A percentile compares a stretch with the other conserved stretches of the same genome.
Evolutionary conservation across 2,113 vertebrate species (phyloP).

Genomic region (Scalopus aquaticus): DNA sequence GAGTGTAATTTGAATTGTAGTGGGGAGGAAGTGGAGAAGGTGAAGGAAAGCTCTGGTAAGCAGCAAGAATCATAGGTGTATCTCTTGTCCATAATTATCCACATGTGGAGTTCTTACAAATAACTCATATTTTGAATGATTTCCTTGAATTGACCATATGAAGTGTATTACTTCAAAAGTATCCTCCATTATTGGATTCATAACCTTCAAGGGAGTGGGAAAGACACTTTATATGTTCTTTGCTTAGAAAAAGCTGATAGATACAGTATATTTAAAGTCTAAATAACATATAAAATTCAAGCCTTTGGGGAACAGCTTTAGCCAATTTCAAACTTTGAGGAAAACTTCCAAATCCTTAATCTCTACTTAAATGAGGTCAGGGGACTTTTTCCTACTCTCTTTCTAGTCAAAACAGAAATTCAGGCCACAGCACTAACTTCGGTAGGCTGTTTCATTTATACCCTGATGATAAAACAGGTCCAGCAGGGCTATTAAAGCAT

Average conservation of each 20-base stretch:
- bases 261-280: slow-evolving; percentile 34
- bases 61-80: background rate
- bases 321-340: background rate
- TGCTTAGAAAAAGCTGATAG: background rate
- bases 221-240: background rate
- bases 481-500: background rate
- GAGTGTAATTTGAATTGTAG: background rate
- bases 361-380: slow-evolving; percentile 35
- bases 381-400: background rate
- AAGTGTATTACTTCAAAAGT: background rate
- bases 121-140: background rate
- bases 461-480: background rate
- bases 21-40: background rate
- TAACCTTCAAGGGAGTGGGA: background rate
- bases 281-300: background rate
- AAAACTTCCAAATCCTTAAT: slow-evolving; percentile 25
- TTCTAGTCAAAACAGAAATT: slow-evolving; percentile 14
- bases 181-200: background rate
- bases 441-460: background rate
- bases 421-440: background rate
- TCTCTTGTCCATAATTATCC: background rate
- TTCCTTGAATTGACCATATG: background rate
- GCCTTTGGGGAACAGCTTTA: background rate
- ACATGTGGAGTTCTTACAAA: background rate
- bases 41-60: background rate